phyloP scores from a whole-genome alignment of 1,140 invertebrate genomes.

The Drosophila serrata region DNA sequence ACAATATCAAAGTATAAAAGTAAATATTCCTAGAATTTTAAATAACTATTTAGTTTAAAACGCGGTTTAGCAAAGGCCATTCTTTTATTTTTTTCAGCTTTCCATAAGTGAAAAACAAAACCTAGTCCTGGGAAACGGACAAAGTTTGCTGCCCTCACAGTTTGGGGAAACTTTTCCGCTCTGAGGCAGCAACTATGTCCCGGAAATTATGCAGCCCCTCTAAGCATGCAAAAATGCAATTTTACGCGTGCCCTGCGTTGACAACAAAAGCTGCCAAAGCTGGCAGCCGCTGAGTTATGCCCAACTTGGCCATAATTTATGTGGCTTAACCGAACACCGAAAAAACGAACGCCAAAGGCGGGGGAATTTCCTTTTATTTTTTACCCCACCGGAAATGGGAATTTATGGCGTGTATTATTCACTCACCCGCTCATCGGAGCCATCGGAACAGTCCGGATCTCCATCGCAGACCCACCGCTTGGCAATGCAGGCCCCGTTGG shows the following conservation, averaged over 20 bases:
- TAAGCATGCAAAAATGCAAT: constrained; percentile 71
- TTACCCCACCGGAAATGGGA: constrained; percentile 29
- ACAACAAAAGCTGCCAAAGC: constrained; percentile 82
- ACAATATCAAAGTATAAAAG: no score
- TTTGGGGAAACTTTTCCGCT: constrained; percentile 51
- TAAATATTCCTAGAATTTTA: neutral
- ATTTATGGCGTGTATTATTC: constrained; percentile 65
- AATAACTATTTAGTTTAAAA: constrained; percentile 3
- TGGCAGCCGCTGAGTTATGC: constrained; percentile 74
- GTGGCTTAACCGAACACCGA: constrained; percentile 49
- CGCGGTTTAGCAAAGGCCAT: neutral
- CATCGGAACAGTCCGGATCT: constrained; percentile 93
- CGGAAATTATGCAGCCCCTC: constrained; percentile 55
- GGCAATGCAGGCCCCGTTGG: constrained; percentile 89
- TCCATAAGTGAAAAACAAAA: constrained; percentile 16
- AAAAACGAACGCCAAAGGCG: constrained; percentile 22
- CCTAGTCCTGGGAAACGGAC: neutral
- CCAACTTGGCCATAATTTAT: constrained; percentile 77
- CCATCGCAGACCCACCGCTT: constrained; percentile 94
- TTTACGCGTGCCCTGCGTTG: constrained; percentile 81
- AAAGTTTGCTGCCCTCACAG: constrained; percentile 25
- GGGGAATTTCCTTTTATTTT: constrained; percentile 5
- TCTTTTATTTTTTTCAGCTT: neutral
- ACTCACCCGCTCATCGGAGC: constrained; percentile 91
- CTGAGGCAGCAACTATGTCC: constrained; percentile 26